Evolutionary conservation across 2,113 vertebrate species (phyloP).

Genomic region (Mandrillus leucophaeus): DNA sequence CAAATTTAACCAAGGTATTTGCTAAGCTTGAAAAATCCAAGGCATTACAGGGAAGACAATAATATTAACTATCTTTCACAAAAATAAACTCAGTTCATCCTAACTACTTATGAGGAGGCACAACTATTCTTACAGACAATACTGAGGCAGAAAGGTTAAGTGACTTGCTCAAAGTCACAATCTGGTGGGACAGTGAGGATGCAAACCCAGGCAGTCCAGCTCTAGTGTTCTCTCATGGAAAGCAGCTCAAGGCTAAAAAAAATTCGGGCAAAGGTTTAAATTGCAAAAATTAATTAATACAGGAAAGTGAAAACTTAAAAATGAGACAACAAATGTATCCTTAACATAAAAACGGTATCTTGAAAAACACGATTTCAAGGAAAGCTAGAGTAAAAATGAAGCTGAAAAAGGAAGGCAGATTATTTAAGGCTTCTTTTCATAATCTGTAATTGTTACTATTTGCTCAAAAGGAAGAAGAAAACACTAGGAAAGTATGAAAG

Average conservation of each 20-base stretch:
- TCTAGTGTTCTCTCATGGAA: accelerated
- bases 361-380: neutral
- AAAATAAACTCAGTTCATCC: neutral
- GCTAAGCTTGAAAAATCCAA: neutral
- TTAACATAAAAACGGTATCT: neutral
- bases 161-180: neutral
- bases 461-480: neutral
- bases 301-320: neutral
- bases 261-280: neutral
- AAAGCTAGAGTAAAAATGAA: neutral
- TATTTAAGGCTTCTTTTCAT: neutral
- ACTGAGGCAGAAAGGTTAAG: neutral
- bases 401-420: neutral
- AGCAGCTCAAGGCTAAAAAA: neutral
- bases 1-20: neutral
- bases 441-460: neutral
- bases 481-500: neutral
- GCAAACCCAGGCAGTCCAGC: neutral
- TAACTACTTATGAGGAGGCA: neutral
- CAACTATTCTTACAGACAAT: neutral
- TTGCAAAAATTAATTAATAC: neutral
- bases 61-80: neutral
- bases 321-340: neutral
- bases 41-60: neutral
- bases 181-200: neutral